These are phyloP conservation scores for Blastobasis lacticolella DNA, from an alignment of 2,888 invertebrate species.

Conservation along the genomic window DNA sequence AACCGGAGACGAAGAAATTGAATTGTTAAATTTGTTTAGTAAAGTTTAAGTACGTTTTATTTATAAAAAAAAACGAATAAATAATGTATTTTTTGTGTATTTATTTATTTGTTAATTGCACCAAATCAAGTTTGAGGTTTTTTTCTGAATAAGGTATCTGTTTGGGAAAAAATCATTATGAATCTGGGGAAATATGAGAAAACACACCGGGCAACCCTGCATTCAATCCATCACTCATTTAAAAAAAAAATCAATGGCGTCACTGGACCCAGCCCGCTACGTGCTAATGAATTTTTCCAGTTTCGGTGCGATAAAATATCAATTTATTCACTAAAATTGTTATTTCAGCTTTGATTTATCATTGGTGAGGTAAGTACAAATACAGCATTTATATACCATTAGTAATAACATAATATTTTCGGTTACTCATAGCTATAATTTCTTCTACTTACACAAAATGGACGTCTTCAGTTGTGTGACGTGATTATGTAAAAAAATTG, in stretches of 20 bases:
- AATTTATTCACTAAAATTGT: constrained; percentile 8
- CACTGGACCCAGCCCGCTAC: constrained; percentile 44
- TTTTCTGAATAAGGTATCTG: too few species aligned
- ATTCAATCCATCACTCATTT: constrained; percentile 12
- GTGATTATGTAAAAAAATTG: constrained; percentile 60
- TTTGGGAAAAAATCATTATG: too few species aligned
- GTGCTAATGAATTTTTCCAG: constrained; percentile 39
- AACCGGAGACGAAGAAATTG: too few species aligned
- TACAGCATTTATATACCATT: constrained; percentile 10
- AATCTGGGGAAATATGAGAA: too few species aligned
- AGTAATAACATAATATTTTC: neutral
- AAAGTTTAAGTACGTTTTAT: too few species aligned
- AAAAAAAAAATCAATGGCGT: constrained; percentile 46
- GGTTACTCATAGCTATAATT: too few species aligned
- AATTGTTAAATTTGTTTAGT: too few species aligned
- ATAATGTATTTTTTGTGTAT: too few species aligned
- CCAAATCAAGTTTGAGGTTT: too few species aligned
- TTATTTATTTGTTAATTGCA: too few species aligned
- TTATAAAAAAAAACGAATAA: too few species aligned
- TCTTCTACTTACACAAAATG: constrained; percentile 53
- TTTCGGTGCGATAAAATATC: constrained; percentile 1
- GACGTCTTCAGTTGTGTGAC: constrained; percentile 64
- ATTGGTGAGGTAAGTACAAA: constrained; percentile 33
- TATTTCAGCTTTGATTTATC: constrained; percentile 21
- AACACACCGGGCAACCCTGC: too few species aligned